These are phyloP conservation scores for Falco berigora DNA, from an alignment of 2,797 vertebrate species.

Conservation along the genomic window DNA sequence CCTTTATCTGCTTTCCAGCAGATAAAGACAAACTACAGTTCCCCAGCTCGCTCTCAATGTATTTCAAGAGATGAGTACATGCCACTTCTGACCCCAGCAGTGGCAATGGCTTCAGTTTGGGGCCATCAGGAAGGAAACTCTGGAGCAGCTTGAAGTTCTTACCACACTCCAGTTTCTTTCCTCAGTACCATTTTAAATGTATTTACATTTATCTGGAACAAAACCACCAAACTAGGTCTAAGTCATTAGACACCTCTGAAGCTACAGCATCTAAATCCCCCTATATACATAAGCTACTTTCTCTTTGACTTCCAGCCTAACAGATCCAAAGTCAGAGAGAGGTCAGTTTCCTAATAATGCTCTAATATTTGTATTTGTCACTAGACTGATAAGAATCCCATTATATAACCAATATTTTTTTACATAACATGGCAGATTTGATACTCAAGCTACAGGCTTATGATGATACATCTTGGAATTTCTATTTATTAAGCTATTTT, in stretches of 20 bases:
- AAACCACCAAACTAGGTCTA: background rate
- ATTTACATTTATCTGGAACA: background rate
- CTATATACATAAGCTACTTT: background rate
- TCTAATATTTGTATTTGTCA: conserved; percentile 11
- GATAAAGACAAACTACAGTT: background rate
- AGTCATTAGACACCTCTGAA: background rate
- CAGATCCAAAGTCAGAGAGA: conserved; percentile 2
- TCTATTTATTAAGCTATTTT: conserved; percentile 46
- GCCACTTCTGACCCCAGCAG: background rate
- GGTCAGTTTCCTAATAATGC: background rate
- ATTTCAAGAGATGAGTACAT: background rate
- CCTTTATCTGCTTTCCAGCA: background rate
- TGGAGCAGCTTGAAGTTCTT: background rate
- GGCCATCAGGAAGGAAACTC: background rate
- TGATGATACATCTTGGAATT: conserved; percentile 17
- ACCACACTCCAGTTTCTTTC: background rate
- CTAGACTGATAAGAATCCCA: conserved; percentile 51
- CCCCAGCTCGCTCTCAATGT: background rate
- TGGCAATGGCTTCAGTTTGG: background rate
- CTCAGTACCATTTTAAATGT: background rate
- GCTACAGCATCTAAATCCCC: background rate
- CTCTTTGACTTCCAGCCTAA: background rate
- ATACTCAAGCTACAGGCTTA: conserved; percentile 25
- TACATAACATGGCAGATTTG: conserved; percentile 36
- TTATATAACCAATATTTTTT: conserved; percentile 54